Base-by-base conservation (phyloP, 2,797 vertebrate genomes). In the Loriculus beryllinus region DNA sequence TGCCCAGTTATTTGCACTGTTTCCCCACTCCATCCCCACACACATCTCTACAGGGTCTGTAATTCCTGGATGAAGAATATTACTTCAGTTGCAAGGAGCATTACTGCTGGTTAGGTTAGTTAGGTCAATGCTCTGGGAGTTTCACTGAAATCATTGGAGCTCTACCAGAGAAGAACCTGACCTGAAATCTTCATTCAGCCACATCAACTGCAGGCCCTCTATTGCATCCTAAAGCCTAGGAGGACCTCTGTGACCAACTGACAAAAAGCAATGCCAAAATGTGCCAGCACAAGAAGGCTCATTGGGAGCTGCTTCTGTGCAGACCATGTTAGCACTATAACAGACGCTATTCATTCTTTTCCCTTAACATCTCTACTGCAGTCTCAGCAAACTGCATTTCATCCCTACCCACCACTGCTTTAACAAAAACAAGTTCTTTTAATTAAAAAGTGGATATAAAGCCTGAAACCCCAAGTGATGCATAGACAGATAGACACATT, bases 401-500 rank as follows among this genome's bases (percentile, higher is more conserved):
- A 56, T 49, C 9, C 0, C 56, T 90, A 60, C 67, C 59, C 31
- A n/a, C 63, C 56, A 35, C 51, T 45, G 43, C 77, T 70, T 60
- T 60, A 79, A 82, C 43, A 86, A 82, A 94, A 88, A 2, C 33
- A 82, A 79, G 60, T 43, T 64, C 1, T 77, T 80, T 82, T 82
- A 64, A 93, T 92, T 92, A 68, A 80, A 67, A 43, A 62, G 67
- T 4, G 12, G 40, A 40, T 51, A 48, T 48, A 93, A 88, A 90
- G 23, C 70, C 67, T 70, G 67, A 93, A 84, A 72, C 33, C 14
- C 31, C 39, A 57, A 86, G 65, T 2, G 15, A 75, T 33, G 63
- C 82, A 40, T 17, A 84, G 92, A 49, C 45, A 92, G 85, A 51
- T 1, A 91, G 76, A 81, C 76, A 54, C 21, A 29, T 7, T 75